phyloP scores from a whole-genome alignment of 2,797 vertebrate genomes.

The Muscicapa striata region DNA sequence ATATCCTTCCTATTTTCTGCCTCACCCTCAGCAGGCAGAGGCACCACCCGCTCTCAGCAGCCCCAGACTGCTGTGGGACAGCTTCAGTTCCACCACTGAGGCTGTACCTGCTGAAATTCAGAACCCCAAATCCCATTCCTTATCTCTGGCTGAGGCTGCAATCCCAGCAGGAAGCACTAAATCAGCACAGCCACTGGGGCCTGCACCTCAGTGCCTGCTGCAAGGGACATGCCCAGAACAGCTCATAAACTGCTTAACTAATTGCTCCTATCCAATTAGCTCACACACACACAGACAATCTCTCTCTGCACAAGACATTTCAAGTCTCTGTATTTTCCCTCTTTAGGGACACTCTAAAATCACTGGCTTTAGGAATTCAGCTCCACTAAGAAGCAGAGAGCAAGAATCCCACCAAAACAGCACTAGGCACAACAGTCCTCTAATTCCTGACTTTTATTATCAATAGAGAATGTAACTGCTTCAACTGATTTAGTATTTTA shows the following conservation, averaged over 20 bases:
- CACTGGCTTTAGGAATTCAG: background rate
- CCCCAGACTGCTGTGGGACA: background rate
- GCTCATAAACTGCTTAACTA: constrained; percentile 32
- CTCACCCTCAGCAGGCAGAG: background rate
- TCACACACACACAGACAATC: background rate
- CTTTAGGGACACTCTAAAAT: background rate
- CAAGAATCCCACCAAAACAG: background rate
- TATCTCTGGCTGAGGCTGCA: background rate
- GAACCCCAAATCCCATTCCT: background rate
- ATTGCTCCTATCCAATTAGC: constrained; percentile 54
- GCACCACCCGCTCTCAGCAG: background rate
- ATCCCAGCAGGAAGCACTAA: background rate
- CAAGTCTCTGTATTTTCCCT: background rate
- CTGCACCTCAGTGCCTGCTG: background rate
- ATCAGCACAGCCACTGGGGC: background rate
- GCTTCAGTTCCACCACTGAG: background rate
- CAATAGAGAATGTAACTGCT: background rate
- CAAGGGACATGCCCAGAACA: background rate
- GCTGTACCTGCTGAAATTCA: background rate
- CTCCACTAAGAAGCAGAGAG: background rate
- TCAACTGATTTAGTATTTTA: background rate
- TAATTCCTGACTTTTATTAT: background rate
- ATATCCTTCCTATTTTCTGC: constrained; percentile 4
- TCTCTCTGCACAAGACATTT: background rate
- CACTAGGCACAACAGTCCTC: background rate